Percentiles rank a stretch among this genome's conserved stretches.
Conservation (phyloP, 2,113 vertebrate species). For the Craseonycteris thonglongyai region DNA sequence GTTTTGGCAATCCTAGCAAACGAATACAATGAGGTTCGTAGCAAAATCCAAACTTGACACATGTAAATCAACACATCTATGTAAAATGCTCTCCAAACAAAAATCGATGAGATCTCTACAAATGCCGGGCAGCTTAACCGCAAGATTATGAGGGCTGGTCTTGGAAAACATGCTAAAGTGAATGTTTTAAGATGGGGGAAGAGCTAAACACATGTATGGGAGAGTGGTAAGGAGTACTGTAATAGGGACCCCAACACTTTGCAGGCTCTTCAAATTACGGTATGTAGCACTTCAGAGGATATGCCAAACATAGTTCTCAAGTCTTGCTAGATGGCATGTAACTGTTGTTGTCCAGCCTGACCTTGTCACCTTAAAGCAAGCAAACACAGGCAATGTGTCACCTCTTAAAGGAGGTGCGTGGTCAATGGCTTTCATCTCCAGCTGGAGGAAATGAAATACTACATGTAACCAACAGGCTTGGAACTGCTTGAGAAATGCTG, state of each 20-base stretch:
- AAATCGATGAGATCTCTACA: not conserved
- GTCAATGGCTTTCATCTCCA: conserved; percentile 10
- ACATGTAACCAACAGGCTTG: not conserved
- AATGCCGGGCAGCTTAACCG: not conserved
- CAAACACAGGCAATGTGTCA: not conserved
- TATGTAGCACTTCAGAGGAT: not conserved
- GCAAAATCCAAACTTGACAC: not conserved
- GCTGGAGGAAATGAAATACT: conserved; percentile 20
- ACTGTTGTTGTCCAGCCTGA: not conserved
- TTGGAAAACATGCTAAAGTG: not conserved
- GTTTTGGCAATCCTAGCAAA: not conserved
- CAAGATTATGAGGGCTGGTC: not conserved
- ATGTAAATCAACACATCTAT: not conserved
- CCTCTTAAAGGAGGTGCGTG: not conserved
- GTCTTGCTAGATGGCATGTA: not conserved
- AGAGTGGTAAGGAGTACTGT: not conserved
- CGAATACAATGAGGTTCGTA: not conserved
- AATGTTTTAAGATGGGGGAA: not conserved
- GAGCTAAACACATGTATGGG: not conserved
- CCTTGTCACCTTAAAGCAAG: not conserved
- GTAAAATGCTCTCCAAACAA: not conserved
- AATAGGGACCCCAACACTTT: not conserved
- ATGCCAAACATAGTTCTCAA: not conserved
- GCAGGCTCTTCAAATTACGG: not conserved
- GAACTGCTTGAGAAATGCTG: conserved; percentile 25